Evolutionary conservation across 2,888 invertebrate species (phyloP).

Genomic region (Entomobrya multifasciata): DNA sequence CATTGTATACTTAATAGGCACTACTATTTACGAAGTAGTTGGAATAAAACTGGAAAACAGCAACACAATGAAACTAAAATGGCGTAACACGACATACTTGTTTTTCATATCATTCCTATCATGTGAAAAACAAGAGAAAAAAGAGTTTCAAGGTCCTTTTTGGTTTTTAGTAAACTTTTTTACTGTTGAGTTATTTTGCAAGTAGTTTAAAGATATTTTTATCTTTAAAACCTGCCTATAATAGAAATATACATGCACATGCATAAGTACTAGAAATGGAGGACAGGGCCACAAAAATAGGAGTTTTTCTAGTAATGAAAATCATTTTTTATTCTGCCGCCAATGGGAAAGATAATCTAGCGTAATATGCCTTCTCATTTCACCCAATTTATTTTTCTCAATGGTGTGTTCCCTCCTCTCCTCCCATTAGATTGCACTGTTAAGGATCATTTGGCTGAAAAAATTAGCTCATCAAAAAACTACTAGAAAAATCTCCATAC

Average conservation of each 20-base stretch:
- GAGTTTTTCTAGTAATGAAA: conserved; percentile 10
- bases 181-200: too few relatives aligned
- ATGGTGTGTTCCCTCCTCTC: not conserved
- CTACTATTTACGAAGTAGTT: too few relatives aligned
- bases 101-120: not conserved
- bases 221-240: too few relatives aligned
- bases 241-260: too few relatives aligned
- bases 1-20: too few relatives aligned
- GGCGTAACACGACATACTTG: conserved; percentile 3
- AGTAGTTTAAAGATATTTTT: too few relatives aligned
- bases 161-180: too few relatives aligned
- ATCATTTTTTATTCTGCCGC: not conserved
- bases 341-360: not conserved
- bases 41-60: not conserved
- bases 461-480: conserved; percentile 67
- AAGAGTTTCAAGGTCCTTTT: too few relatives aligned
- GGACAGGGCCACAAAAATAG: too few relatives aligned
- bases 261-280: too few relatives aligned
- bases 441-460: conserved; percentile 48
- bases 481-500: not conserved
- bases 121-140: too few relatives aligned
- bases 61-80: not conserved
- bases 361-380: not conserved
- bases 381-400: conserved; percentile 14
- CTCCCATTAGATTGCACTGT: conserved; percentile 19